phyloP scores from a whole-genome alignment of 2,888 invertebrate genomes.

The Drosophila kanekoi region DNA sequence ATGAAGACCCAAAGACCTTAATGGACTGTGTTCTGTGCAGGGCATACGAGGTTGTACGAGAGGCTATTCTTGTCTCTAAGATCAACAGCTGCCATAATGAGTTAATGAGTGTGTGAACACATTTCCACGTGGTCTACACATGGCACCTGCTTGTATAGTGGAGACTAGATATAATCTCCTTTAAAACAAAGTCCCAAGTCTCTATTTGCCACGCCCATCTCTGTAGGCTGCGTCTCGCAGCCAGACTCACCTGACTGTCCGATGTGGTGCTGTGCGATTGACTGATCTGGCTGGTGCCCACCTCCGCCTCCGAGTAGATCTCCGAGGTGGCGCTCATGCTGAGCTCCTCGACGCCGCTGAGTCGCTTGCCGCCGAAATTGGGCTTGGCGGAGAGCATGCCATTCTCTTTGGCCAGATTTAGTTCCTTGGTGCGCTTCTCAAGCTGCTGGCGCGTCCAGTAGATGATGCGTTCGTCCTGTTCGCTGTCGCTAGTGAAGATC shows the following conservation, averaged over 20 bases:
- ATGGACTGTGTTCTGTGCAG: too few relatives aligned
- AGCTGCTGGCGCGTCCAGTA: constrained; percentile 91
- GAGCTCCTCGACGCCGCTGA: constrained; percentile 85
- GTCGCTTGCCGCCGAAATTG: constrained; percentile 81
- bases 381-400: constrained; percentile 75
- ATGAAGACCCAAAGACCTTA: too few relatives aligned
- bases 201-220: constrained; percentile 5
- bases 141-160: too few relatives aligned
- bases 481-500: constrained; percentile 77
- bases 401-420: constrained; percentile 87
- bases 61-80: too few relatives aligned
- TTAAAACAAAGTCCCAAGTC: too few relatives aligned
- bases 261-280: constrained; percentile 92
- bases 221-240: too few relatives aligned
- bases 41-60: too few relatives aligned
- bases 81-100: too few relatives aligned
- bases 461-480: constrained; percentile 84
- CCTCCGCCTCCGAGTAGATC: constrained; percentile 78
- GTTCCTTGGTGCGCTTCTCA: constrained; percentile 89
- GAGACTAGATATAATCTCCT: too few relatives aligned
- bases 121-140: too few relatives aligned
- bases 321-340: constrained; percentile 83
- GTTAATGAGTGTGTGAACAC: too few relatives aligned
- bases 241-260: constrained; percentile 89
- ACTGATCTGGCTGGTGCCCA: constrained; percentile 86